A percentile compares a stretch with the other conserved stretches of the same genome.
Evolutionary conservation across 30 jellyfish, hydroid and myxozoan species (phyloP).

Genomic region (Aurelia sp.): DNA sequence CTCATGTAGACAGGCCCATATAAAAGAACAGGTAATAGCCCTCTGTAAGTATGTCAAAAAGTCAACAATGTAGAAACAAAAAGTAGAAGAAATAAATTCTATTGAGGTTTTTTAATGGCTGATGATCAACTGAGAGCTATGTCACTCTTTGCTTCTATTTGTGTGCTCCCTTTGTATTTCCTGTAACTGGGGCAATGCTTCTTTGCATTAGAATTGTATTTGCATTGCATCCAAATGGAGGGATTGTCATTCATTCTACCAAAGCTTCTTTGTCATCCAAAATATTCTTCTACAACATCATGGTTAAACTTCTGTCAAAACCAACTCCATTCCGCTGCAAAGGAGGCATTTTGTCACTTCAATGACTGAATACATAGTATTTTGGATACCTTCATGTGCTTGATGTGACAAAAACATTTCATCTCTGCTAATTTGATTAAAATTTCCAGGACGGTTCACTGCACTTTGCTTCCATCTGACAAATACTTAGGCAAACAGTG

Average conservation of each 20-base stretch:
- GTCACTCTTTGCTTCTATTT: slow-evolving; percentile 27
- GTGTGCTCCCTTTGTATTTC: slow-evolving; percentile 52
- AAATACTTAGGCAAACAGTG: slow-evolving; percentile 25
- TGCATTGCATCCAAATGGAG: slow-evolving; percentile 20
- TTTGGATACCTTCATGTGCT: slow-evolving; percentile 41
- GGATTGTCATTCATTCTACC: slow-evolving; percentile 66
- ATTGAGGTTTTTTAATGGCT: slow-evolving; percentile 15
- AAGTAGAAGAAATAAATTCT: neutral
- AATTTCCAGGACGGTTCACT: slow-evolving; percentile 26
- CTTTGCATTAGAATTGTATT: slow-evolving; percentile 22
- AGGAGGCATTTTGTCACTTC: slow-evolving; percentile 38
- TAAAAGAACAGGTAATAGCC: too few species aligned
- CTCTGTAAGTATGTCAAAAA: too few species aligned
- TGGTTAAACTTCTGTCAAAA: slow-evolving; percentile 50
- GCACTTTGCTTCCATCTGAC: slow-evolving; percentile 35
- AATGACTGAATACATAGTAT: slow-evolving; percentile 19
- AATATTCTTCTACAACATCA: slow-evolving; percentile 54
- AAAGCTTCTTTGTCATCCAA: slow-evolving; percentile 41
- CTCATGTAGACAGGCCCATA: too few species aligned
- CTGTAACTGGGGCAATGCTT: slow-evolving; percentile 8
- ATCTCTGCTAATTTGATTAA: neutral
- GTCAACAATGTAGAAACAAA: too few species aligned
- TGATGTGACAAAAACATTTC: slow-evolving; percentile 40
- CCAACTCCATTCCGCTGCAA: slow-evolving; percentile 21
- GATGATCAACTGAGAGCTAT: slow-evolving; percentile 16